A percentile compares a stretch with the other conserved stretches of the same genome.
Evolutionary conservation across 2,113 vertebrate species (phyloP).

Genomic region (Coregonus clupeaformis): DNA sequence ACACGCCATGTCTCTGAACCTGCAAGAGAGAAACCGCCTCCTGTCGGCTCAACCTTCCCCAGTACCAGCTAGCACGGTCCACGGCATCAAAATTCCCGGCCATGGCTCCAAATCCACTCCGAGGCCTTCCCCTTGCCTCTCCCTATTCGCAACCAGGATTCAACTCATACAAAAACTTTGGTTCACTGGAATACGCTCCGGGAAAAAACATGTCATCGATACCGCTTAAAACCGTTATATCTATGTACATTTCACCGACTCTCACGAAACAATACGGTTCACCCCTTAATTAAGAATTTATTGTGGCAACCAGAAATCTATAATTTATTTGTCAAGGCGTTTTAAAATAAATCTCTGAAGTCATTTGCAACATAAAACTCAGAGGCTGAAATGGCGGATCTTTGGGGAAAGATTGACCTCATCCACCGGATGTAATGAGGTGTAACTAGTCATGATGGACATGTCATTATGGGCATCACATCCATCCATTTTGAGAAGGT

Average conservation of each 20-base stretch:
- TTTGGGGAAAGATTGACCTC: slow-evolving; percentile 79
- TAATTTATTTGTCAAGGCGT: neutral
- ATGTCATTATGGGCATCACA: neutral
- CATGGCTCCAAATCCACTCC: slow-evolving; percentile 79
- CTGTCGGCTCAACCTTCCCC: slow-evolving; percentile 87
- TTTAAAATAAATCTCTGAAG: slow-evolving; percentile 38
- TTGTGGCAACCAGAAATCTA: neutral
- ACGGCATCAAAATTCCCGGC: slow-evolving; percentile 94
- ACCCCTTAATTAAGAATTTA: neutral
- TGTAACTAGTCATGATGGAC: neutral
- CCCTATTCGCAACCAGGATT: slow-evolving; percentile 55
- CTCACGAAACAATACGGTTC: neutral
- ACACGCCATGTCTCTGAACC: slow-evolving; percentile 94
- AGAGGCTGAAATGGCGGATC: slow-evolving; percentile 82
- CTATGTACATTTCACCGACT: neutral
- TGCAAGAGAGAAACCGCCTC: slow-evolving; percentile 88
- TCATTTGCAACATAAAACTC: slow-evolving; percentile 58
- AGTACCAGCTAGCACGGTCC: slow-evolving; percentile 93
- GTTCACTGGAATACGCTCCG: slow-evolving; percentile 46
- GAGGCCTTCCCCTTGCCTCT: slow-evolving; percentile 73
- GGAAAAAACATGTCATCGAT: slow-evolving; percentile 46
- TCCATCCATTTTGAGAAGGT: slow-evolving; percentile 27
- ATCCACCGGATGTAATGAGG: slow-evolving; percentile 83
- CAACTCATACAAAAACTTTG: slow-evolving; percentile 73
- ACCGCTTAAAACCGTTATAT: slow-evolving; percentile 33